Conservation (phyloP, 2,113 vertebrate species). For the Aramus guarauna region DNA sequence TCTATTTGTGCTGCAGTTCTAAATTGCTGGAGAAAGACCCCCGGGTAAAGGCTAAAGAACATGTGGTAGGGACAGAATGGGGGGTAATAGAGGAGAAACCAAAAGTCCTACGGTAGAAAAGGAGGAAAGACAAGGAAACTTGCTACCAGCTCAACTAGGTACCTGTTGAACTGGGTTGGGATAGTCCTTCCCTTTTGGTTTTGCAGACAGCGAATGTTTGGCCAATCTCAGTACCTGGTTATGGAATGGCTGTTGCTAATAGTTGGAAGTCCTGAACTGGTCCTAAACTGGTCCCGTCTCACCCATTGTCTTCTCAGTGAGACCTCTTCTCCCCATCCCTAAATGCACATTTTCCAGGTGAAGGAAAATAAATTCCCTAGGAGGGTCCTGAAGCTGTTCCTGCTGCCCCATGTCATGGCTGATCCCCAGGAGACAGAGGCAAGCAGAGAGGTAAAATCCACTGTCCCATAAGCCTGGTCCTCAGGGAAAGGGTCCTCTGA, state of each 20-base stretch:
- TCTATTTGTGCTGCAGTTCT: conserved; percentile 25
- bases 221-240: not conserved
- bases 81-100: not conserved
- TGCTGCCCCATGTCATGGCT: not conserved
- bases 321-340: not conserved
- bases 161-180: not conserved
- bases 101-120: not conserved
- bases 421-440: not conserved
- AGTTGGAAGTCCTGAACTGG: not conserved
- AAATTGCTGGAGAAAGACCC: conserved; percentile 37
- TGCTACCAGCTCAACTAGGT: not conserved
- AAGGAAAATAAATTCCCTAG: not conserved
- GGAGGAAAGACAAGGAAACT: not conserved
- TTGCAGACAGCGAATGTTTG: not conserved
- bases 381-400: not conserved
- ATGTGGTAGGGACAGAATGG: not conserved
- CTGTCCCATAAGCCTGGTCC: not conserved
- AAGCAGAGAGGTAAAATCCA: not conserved
- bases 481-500: not conserved
- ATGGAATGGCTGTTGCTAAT: not conserved
- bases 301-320: not conserved
- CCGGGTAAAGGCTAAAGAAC: not conserved
- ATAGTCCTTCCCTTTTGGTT: not conserved
- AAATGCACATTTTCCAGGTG: not conserved
- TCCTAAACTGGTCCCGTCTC: not conserved